Evolutionary conservation across 1,140 invertebrate genomes (phyloP), one percentile per base, ranked within the genome.

Genomic region (Stegodyphus dumicola): DNA sequence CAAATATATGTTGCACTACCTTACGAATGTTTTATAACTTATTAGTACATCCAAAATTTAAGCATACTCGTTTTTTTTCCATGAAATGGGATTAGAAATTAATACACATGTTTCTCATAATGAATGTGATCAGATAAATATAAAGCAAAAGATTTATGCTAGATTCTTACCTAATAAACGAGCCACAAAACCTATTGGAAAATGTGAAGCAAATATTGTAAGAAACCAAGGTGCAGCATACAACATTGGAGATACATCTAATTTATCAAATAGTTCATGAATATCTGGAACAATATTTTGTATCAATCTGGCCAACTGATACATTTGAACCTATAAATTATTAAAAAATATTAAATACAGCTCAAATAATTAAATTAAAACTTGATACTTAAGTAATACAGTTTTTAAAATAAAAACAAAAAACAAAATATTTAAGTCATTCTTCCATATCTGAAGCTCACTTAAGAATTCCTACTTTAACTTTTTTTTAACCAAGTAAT

Each of bases 141-240:
- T 67, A 53, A 51, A n/a, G 7, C n/a, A 67, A 79, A 13, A 33
- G 1, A 33, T 33, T 33, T 33, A 6, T 76, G 33, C n/a, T 15
- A 76, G n/a, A 51, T 77, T 89, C 91, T 93, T 90, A 97, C 96
- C 97, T 90, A 98, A 97, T 4, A 98, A 95, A 86, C 97, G 93
- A 0, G 96, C 94, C 17, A 98, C 97, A 91, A 98, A 98, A 15
- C 96, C 97, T 18, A 99, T 91, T 0, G 97, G 96, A 91, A 98
- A 99, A 91, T 98, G 97, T 48, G 97, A 98, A 15, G 97, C 96
- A 92, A 99, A 99, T 15, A 99, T 91, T 0, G 97, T 99, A 0
- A 99, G 92, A 87, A 99, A 95, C 97, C 97, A 99, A 0, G 97
- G 97, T 0, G 97, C 96, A 5, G 97, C 97, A 90, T 98, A 99